Conservation (phyloP, 2,113 vertebrate species). For the Micromys minutus region DNA sequence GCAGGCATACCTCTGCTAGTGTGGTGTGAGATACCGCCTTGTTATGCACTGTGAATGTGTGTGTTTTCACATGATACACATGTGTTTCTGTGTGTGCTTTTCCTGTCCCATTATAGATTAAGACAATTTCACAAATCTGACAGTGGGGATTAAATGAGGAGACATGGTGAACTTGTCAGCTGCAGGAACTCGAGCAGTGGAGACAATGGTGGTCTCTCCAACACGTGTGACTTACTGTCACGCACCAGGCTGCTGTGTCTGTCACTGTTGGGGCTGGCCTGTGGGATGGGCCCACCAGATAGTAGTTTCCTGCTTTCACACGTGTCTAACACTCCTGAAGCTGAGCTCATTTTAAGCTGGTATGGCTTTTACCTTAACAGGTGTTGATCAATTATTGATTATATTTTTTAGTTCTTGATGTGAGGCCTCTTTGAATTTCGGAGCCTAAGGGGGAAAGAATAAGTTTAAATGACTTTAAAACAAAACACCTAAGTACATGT, state of each 20-base stretch:
- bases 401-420: conserved; percentile 37
- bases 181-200: conserved; percentile 19
- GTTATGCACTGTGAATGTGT: conserved; percentile 83
- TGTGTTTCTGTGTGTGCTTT: conserved; percentile 75
- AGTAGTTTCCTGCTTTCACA: conserved; percentile 63
- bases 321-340: conserved; percentile 60
- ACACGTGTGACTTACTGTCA: background rate
- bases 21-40: conserved; percentile 78
- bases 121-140: conserved; percentile 44
- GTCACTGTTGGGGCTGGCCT: background rate
- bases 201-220: background rate
- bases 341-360: conserved; percentile 62
- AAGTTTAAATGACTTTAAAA: conserved; percentile 52
- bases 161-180: conserved; percentile 17
- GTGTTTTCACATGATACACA: conserved; percentile 72
- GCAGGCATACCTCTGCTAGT: conserved; percentile 78
- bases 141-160: conserved; percentile 44
- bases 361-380: conserved; percentile 46
- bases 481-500: conserved; percentile 59
- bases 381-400: conserved; percentile 6
- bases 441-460: conserved; percentile 61
- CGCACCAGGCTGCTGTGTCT: background rate
- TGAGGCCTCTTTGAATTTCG: conserved; percentile 62
- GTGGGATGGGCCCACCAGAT: background rate
- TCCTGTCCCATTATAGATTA: conserved; percentile 70